Evolutionary conservation across 2,888 invertebrate species (phyloP).

Genomic region (Morinoia aosen): DNA sequence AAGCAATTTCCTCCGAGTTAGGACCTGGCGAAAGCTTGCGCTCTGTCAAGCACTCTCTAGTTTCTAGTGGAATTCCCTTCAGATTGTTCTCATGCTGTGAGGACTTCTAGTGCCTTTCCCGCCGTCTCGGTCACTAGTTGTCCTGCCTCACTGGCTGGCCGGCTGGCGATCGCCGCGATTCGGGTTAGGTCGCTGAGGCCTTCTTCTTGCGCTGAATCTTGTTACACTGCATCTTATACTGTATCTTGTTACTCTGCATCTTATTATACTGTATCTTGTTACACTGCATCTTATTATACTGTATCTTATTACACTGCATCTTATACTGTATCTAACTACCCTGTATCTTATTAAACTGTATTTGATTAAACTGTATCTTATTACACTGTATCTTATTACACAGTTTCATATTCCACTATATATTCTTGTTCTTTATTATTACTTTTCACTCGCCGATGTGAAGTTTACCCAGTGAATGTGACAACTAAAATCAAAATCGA

Average conservation of each 20-base stretch:
- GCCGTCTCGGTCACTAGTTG: background rate
- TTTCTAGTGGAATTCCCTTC: slow-evolving; percentile 3
- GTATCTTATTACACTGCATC: too few species aligned
- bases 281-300: too few species aligned
- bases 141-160: background rate
- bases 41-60: slow-evolving; percentile 12
- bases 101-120: background rate
- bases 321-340: too few species aligned
- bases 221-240: too few species aligned
- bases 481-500: background rate
- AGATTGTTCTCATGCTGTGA: background rate
- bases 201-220: background rate
- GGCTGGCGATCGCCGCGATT: background rate
- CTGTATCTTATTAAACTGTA: too few species aligned
- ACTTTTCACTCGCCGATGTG: background rate
- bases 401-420: too few species aligned
- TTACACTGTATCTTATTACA: too few species aligned
- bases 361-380: too few species aligned
- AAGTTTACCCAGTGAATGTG: background rate
- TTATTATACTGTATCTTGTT: too few species aligned
- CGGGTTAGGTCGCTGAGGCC: background rate
- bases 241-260: too few species aligned
- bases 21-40: slow-evolving; percentile 8
- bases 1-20: background rate
- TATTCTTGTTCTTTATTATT: background rate